A percentile compares a stretch with the other conserved stretches of the same genome.
phyloP scores from a whole-genome alignment of 2,888 invertebrate species.

The Muschampia plurimacula region DNA sequence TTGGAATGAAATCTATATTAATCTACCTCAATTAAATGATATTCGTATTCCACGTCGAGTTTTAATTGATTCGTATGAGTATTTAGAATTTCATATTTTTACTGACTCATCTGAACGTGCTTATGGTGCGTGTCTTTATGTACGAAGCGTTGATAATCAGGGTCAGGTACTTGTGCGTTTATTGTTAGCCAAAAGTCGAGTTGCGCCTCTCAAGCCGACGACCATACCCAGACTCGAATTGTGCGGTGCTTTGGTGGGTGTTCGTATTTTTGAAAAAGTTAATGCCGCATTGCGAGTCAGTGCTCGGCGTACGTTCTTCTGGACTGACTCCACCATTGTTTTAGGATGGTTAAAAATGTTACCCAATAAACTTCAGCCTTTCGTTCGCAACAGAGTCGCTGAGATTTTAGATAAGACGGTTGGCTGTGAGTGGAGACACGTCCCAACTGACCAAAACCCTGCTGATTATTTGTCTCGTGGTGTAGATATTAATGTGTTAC shows the following conservation, averaged over 20 bases:
- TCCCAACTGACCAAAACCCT: not conserved
- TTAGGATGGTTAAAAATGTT: not conserved
- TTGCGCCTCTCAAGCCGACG: not conserved
- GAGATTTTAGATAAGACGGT: not conserved
- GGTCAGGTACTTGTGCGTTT: not conserved
- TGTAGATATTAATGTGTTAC: not conserved
- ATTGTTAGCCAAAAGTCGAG: not conserved
- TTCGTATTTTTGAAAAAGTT: not conserved
- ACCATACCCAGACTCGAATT: not conserved
- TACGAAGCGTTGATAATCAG: not conserved
- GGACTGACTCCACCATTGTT: not conserved
- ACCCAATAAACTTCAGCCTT: not conserved
- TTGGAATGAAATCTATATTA: not conserved
- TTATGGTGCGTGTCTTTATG: not conserved
- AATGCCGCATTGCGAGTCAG: not conserved
- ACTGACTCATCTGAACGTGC: not conserved
- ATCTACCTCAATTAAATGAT: not conserved
- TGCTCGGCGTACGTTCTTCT: not conserved
- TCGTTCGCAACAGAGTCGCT: not conserved
- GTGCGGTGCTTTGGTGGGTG: not conserved
- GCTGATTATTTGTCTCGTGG: not conserved
- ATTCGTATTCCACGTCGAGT: not conserved
- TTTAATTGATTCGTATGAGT: not conserved
- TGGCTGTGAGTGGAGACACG: not conserved
- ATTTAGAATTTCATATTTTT: not conserved